Base-by-base conservation (phyloP, 2,113 vertebrate genomes). In the Lepidothrix coronata region DNA sequence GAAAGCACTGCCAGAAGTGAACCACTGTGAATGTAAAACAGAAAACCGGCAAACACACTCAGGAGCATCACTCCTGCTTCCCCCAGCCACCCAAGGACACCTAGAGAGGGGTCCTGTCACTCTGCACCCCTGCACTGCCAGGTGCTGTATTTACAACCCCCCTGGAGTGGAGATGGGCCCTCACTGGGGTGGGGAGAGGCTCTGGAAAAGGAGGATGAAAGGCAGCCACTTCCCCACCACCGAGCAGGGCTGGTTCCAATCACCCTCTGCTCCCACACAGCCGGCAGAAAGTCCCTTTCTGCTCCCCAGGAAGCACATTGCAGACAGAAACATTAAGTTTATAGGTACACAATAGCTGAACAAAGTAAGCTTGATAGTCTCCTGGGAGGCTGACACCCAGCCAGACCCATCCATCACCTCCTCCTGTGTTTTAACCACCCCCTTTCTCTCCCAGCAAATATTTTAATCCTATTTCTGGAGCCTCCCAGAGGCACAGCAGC, bases 141-240 rank as follows among this genome's bases (percentile, higher is more conserved):
- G 37, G 58, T 3, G 8, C 19, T 4, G 2, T 2, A 3, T n/a
- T 35, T 20, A 9, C 2, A 11, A 4, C 12, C 3, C 3, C 33
- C 61, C 46, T 46, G 30, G 4, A 8, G 58, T 18, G 3, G 44
- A 14, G 25, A 44, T 20, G 65, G 27, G n/a, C 5, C 9, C 41
- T 25, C n/a, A 1, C 48, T 9, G 70, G 15, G 35, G 37, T 0
- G 1, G 55, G 70, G 39, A 55, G 44, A 54, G 18, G 18, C 39
- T 58, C 41, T 0, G 1, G 37, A 11, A 6, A 9, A 7, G 44
- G 23, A 19, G 35, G 22, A 5, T 3, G 8, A 22, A 18, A 16
- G 12, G 67, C 25, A 33, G 48, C 17, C 31, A 59, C 74, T 20
- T 65, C 48, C 58, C 55, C 41, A 17, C 3, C 1, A 0, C 55